phyloP scores from a whole-genome alignment of 1,140 invertebrate species.

The Drosophila trapezifrons region DNA sequence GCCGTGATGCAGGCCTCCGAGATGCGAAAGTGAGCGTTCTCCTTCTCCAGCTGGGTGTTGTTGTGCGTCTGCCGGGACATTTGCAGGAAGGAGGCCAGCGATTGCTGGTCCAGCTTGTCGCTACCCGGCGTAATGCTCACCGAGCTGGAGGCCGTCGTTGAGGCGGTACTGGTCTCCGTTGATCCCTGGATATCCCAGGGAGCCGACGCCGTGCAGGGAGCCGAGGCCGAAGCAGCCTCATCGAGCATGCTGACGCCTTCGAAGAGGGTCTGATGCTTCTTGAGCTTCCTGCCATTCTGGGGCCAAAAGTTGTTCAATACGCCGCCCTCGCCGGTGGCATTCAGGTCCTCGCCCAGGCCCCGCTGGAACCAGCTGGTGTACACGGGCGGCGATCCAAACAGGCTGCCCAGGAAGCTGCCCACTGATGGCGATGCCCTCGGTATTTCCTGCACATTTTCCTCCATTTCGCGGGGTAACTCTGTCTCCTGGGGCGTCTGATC shows the following conservation, averaged over 20 bases:
- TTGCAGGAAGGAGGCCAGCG: constrained; percentile 89
- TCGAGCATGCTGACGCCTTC: constrained; percentile 85
- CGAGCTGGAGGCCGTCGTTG: constrained; percentile 52
- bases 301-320: constrained; percentile 75
- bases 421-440: constrained; percentile 35
- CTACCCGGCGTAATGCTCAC: constrained; percentile 49
- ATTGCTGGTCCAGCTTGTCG: constrained; percentile 88
- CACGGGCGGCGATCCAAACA: constrained; percentile 65
- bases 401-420: constrained; percentile 59
- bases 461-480: constrained; percentile 3
- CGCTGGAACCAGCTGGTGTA: constrained; percentile 74
- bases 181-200: constrained; percentile 50
- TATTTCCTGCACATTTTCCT: background rate
- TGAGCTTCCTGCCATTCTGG: constrained; percentile 85
- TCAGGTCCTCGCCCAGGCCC: constrained; percentile 34
- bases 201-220: constrained; percentile 85
- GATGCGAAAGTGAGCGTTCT: constrained; percentile 94
- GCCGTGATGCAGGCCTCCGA: constrained; percentile 93
- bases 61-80: constrained; percentile 89
- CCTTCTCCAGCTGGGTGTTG: constrained; percentile 92
- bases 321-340: constrained; percentile 14
- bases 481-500: constrained; percentile 48
- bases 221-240: constrained; percentile 18
- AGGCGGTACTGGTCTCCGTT: constrained; percentile 9
- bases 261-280: constrained; percentile 87